phyloP scores from a whole-genome alignment of 2,797 vertebrate species.

The Pseudomugil tenellus region DNA sequence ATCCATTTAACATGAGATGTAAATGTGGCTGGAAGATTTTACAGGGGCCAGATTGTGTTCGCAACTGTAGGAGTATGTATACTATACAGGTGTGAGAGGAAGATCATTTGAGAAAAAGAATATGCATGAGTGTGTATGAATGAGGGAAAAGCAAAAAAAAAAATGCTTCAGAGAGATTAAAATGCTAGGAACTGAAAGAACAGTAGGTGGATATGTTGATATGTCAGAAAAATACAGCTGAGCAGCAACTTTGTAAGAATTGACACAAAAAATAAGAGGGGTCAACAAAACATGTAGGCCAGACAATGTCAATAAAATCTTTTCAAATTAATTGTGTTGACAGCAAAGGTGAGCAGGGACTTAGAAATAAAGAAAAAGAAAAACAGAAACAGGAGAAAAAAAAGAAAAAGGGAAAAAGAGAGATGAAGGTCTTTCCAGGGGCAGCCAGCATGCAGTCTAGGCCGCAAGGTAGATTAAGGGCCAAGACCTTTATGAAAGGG shows the following conservation, averaged over 20 bases:
- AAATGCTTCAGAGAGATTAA: conserved; percentile 35
- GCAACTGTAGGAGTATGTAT: conserved; percentile 11
- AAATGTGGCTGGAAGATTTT: conserved; percentile 50
- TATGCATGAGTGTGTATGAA: conserved; percentile 41
- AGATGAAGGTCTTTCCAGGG: conserved; percentile 78
- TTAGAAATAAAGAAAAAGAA: neutral
- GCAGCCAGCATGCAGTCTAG: conserved; percentile 76
- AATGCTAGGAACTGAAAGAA: conserved; percentile 13
- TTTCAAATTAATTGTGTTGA: conserved; percentile 52
- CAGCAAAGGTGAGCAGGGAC: conserved; percentile 32
- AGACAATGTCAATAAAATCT: conserved; percentile 19
- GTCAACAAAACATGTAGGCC: conserved; percentile 28
- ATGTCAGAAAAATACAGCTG: neutral
- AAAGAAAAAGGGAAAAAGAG: conserved; percentile 14
- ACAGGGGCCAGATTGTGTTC: conserved; percentile 32
- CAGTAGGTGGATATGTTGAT: neutral
- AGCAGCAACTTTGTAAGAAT: conserved; percentile 11
- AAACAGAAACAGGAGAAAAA: conserved; percentile 11
- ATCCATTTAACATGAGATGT: conserved; percentile 69
- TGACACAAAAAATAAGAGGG: conserved; percentile 9
- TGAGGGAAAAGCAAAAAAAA: neutral
- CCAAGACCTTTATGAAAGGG: conserved; percentile 77
- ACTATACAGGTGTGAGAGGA: conserved; percentile 20
- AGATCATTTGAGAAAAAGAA: conserved; percentile 32
- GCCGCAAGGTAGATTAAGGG: conserved; percentile 67